These are phyloP conservation scores for Melanchra persicariae DNA, from an alignment of 2,888 invertebrate species.

Conservation along the genomic window DNA sequence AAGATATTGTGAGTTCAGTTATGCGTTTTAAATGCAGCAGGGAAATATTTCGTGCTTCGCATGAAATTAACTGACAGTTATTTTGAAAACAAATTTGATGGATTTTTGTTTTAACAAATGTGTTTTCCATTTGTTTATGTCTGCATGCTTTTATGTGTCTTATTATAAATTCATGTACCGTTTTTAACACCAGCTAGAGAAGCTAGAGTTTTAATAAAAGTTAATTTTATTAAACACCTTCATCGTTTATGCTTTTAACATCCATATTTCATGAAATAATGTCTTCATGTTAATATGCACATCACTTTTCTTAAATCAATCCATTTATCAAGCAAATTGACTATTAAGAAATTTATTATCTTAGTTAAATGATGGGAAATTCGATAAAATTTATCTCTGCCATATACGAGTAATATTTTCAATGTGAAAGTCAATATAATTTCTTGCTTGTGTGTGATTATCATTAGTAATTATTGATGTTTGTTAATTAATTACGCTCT, in stretches of 20 bases:
- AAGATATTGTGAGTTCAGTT: no score
- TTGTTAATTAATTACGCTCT: no score
- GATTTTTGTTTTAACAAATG: not conserved
- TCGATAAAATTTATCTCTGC: no score
- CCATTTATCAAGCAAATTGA: slow-evolving; percentile 3
- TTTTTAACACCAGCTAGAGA: not conserved
- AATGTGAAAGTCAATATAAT: no score
- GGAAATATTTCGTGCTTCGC: not conserved
- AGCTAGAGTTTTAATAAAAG: not conserved
- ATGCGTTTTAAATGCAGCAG: slow-evolving; percentile 6
- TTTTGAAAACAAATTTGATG: slow-evolving; percentile 1
- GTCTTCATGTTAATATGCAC: slow-evolving; percentile 30
- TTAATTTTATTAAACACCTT: slow-evolving; percentile 4
- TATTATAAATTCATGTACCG: not conserved
- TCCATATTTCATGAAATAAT: slow-evolving; percentile 28
- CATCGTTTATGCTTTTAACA: slow-evolving; percentile 2
- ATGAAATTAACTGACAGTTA: not conserved
- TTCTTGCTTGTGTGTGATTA: no score
- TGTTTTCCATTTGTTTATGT: not conserved
- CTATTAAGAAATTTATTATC: slow-evolving; percentile 20
- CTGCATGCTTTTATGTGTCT: not conserved
- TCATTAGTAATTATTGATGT: no score
- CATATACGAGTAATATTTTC: not conserved
- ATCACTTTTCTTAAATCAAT: slow-evolving; percentile 48
- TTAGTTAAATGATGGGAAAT: not conserved